A percentile compares a stretch with the other conserved stretches of the same genome.
Conservation (phyloP, 2,888 invertebrate genomes). For the Cistogaster globosa region DNA sequence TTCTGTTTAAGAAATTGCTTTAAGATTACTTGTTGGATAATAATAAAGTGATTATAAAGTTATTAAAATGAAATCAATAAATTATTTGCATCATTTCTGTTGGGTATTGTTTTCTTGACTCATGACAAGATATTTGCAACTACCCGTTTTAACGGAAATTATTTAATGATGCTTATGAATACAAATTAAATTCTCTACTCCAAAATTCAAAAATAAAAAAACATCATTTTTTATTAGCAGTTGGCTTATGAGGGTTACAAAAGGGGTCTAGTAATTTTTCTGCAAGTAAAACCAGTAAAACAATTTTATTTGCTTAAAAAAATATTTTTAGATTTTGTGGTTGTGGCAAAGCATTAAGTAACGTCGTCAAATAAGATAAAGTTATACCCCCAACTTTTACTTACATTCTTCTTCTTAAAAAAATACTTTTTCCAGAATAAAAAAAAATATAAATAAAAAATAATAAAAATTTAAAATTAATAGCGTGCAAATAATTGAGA, state of each 20-base stretch:
- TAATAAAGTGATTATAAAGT: conserved; percentile 44
- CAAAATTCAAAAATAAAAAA: conserved; percentile 13
- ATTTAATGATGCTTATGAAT: conserved; percentile 79
- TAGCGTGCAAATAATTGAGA: conserved; percentile 75
- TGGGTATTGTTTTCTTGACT: background rate
- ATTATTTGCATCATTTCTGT: conserved; percentile 57
- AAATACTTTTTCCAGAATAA: conserved; percentile 72
- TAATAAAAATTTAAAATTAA: conserved; percentile 67
- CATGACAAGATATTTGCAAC: background rate
- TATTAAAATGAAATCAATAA: conserved; percentile 76
- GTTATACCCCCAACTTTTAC: conserved; percentile 3
- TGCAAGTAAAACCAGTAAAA: conserved; percentile 17
- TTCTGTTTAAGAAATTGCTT: no score
- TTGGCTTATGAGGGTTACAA: conserved; percentile 30
- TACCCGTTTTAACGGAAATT: conserved; percentile 73
- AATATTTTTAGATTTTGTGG: conserved; percentile 49
- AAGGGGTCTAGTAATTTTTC: conserved; percentile 32
- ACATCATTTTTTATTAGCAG: conserved; percentile 10
- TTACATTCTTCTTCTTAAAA: conserved; percentile 17
- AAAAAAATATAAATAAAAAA: conserved; percentile 29
- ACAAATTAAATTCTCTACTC: conserved; percentile 13
- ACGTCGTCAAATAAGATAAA: conserved; percentile 43
- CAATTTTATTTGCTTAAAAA: background rate
- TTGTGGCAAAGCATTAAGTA: conserved; percentile 28
- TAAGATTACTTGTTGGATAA: no score